phyloP scores from a whole-genome alignment of 2,797 vertebrate species.

The Poeciliopsis turneri region DNA sequence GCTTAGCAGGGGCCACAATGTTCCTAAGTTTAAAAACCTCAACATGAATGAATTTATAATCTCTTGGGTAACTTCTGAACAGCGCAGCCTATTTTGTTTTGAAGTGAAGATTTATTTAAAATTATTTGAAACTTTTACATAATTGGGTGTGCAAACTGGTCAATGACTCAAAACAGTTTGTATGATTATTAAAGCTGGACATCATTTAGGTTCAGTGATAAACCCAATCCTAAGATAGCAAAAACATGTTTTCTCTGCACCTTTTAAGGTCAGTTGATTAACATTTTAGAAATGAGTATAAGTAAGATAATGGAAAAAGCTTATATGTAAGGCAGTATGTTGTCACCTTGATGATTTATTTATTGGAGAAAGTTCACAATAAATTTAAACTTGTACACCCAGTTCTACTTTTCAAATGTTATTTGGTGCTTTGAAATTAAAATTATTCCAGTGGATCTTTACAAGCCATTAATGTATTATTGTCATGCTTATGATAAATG shows the following conservation, averaged over 20 bases:
- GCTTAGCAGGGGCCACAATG: neutral
- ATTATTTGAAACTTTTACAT: neutral
- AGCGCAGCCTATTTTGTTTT: neutral
- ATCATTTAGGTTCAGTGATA: neutral
- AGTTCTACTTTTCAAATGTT: neutral
- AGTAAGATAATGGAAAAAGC: neutral
- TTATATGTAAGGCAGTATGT: neutral
- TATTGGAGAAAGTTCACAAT: neutral
- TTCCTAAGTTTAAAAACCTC: neutral
- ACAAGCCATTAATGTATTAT: neutral
- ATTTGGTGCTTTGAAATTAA: neutral
- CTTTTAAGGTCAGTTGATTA: neutral
- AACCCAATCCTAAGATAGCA: neutral
- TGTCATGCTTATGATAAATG: neutral
- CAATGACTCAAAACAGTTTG: neutral
- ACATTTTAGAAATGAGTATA: neutral
- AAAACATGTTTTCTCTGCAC: neutral
- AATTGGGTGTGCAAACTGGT: neutral
- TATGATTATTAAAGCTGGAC: neutral
- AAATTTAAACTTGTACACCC: neutral
- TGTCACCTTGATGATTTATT: neutral
- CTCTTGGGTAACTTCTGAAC: neutral
- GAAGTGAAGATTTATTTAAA: neutral
- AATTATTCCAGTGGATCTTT: neutral
- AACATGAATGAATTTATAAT: neutral